Conservation (phyloP, 23 tunicate genomes). For the Ascidia mentula region DNA sequence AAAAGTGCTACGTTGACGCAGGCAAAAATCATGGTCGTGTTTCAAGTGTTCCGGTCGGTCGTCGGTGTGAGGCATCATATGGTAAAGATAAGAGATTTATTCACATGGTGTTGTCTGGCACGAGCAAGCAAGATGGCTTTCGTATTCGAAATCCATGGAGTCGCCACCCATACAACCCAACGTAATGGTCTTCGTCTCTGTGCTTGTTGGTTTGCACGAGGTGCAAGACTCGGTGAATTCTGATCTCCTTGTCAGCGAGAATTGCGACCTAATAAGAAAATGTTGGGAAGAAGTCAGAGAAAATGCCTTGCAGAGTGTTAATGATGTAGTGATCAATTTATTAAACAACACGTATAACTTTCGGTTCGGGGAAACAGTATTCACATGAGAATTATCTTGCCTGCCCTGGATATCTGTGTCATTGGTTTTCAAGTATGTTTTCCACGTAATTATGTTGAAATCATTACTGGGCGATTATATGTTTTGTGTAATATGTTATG, state of each 20-base stretch:
- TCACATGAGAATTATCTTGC: no score
- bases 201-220: slow-evolving; percentile 36
- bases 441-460: no score
- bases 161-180: slow-evolving; percentile 29
- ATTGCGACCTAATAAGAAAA: not conserved
- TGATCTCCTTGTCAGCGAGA: not conserved
- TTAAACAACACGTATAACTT: no score
- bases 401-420: no score
- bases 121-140: slow-evolving; percentile 19
- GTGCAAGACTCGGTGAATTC: slow-evolving; percentile 12
- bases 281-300: no score
- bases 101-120: slow-evolving; percentile 24
- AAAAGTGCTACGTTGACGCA: not conserved
- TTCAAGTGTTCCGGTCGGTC: not conserved
- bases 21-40: not conserved
- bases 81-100: not conserved
- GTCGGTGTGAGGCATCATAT: not conserved
- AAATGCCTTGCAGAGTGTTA: no score
- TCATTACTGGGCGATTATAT: no score
- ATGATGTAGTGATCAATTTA: no score
- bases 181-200: slow-evolving; percentile 13
- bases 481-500: no score
- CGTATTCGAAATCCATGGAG: slow-evolving; percentile 15
- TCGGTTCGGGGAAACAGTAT: no score
- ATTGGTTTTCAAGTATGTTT: no score